Base-by-base conservation (phyloP, 1,140 invertebrate species). In the Ditylenchus dipsaci region DNA sequence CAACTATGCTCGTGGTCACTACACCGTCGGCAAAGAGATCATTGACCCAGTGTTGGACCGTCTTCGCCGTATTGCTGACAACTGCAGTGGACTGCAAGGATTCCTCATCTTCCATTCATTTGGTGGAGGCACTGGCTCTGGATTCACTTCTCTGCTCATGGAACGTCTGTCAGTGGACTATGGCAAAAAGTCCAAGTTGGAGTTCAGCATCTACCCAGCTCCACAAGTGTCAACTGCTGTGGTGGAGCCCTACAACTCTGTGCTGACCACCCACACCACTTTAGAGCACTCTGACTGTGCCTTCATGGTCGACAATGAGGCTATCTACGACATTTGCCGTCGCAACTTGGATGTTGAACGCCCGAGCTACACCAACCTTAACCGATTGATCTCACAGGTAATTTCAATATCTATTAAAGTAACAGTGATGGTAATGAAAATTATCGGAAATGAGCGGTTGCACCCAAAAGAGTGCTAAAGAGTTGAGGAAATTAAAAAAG, bases 41-140 rank as follows among this genome's bases (percentile, higher is more conserved):
- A 89, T 92, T 8, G 90, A 91, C 75, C 80, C 90, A 23, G 90
- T 91, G 1, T 81, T 91, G 69, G 91, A 92, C 82, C 85, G 90
- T 59, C 88, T 91, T 66, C 87, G 90, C 53, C 91, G 91, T 83
- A 62, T 68, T 68, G 69, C 80, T 15, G 78, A 80, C 58, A 57
- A 64, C 27, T 80, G 80, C 61, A 33, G 59, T 23, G 90, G 91
- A 27, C 84, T 89, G 0, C 91, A 93, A 84, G 91, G 91, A 21
- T 93, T 93, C 84, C 86, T 93, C 17, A 90, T 93, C 74, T 93
- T 92, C 84, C 91, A 92, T 84, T 90, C 90, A 0, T 93, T 94
- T 81, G 92, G 92, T 53, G 92, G 92, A 53, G 91, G 91, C 47
- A 92, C 91, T 71, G 91, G 91, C 11, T 91, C 90, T 26, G 91